Conservation (phyloP, 92 coral and sea anemone genomes). For the Galaxea fascicularis region DNA sequence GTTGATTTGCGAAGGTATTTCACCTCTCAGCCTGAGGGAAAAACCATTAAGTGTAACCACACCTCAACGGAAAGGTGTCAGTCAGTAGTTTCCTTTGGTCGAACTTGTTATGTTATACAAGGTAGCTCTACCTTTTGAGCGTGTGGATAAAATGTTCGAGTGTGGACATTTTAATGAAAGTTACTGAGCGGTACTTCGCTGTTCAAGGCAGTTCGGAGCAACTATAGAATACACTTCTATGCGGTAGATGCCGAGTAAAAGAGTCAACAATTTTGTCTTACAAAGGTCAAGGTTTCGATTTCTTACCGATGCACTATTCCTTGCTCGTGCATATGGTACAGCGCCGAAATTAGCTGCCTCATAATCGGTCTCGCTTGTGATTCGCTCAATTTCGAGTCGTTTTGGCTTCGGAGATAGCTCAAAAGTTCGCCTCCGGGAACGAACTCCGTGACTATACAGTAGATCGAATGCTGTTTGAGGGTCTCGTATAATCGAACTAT, state of each 20-base stretch:
- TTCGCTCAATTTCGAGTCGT: slow-evolving; percentile 86
- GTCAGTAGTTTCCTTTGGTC: background rate
- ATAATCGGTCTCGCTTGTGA: slow-evolving; percentile 90
- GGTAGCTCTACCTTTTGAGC: background rate
- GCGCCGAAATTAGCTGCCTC: slow-evolving; percentile 91
- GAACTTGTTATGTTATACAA: background rate
- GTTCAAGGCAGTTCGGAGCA: too few species aligned
- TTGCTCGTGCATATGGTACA: slow-evolving; percentile 88
- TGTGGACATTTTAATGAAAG: background rate
- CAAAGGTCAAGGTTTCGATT: background rate
- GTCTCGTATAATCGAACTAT: slow-evolving; percentile 91
- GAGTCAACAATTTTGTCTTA: background rate
- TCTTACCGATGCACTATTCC: slow-evolving; percentile 96
- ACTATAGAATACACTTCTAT: too few species aligned
- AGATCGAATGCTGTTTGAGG: slow-evolving; percentile 75
- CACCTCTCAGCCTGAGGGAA: background rate
- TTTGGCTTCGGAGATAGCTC: slow-evolving; percentile 73
- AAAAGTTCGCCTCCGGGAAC: slow-evolving; percentile 97
- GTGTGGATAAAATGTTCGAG: background rate
- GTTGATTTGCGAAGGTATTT: background rate
- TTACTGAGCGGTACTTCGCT: background rate
- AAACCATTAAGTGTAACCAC: background rate
- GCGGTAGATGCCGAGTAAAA: background rate
- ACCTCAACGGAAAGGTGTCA: background rate
- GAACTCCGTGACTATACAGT: slow-evolving; percentile 87